These are phyloP conservation scores for Thaumatotibia leucotreta DNA, from an alignment of 1,140 invertebrate species.

Conservation along the genomic window DNA sequence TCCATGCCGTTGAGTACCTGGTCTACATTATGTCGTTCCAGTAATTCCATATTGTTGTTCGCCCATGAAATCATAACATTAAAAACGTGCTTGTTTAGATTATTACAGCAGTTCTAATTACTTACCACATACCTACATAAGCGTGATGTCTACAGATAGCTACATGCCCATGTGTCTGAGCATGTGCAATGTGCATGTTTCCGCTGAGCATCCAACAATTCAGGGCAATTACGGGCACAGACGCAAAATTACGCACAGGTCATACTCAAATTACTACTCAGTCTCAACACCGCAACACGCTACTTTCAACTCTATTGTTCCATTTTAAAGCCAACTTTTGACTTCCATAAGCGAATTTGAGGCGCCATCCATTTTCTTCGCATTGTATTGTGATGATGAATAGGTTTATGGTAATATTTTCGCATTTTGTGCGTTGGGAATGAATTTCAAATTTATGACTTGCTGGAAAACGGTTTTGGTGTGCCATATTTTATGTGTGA, in stretches of 20 bases:
- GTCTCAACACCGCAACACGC: neutral
- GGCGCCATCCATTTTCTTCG: neutral
- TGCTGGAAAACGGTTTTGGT: neutral
- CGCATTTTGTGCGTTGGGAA: neutral
- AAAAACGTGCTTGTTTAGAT: too few species aligned
- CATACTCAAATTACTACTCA: neutral
- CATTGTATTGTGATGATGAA: slow-evolving; percentile 9
- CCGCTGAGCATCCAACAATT: neutral
- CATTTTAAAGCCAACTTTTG: neutral
- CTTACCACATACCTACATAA: too few species aligned
- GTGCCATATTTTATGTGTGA: neutral
- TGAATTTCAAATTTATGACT: neutral
- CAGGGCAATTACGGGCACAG: neutral
- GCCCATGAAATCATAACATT: too few species aligned
- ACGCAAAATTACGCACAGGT: slow-evolving; percentile 8
- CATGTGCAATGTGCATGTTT: neutral
- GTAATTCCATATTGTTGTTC: too few species aligned
- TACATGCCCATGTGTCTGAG: neutral
- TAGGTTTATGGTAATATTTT: slow-evolving; percentile 9
- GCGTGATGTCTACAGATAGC: neutral
- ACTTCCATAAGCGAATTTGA: neutral
- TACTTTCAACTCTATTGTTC: neutral
- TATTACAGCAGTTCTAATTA: too few species aligned
- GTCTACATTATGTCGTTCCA: too few species aligned
- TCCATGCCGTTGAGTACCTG: too few species aligned